Evolutionary conservation across 2,797 vertebrate species (phyloP), one percentile per base, ranked within the genome.

Genomic region (Typhlichthys eigenmanni): DNA sequence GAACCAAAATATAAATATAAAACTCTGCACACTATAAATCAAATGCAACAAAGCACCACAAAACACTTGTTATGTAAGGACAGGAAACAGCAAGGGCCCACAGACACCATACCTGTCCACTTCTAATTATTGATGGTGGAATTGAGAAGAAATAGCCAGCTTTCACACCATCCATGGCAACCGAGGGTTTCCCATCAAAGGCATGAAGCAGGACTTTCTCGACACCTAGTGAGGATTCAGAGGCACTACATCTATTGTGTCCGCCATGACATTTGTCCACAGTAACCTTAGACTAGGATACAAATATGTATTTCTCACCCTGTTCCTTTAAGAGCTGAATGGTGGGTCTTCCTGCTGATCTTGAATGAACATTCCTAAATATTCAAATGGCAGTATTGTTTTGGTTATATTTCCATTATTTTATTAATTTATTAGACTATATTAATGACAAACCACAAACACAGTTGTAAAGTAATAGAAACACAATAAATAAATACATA

Each of bases 131-230:
- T 8, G 96, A 98, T 2, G 97, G 96, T 32, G 97, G 98, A 60
- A 99, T 94, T 13, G 97, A 99, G 77, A 99, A 99, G 79, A 82
- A 98, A 80, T 94, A 99, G 4, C 98, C 98, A 32, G 95, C 95
- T 76, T 87, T 94, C 13, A 98, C 94, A 46, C 95, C 98, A 80
- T 98, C 96, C 96, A 98, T 93, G 0, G 97, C 98, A 50, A 95
- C 95, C 1, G 96, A 95, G 0, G 95, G 95, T 74, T 94, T 96
- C 43, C 98, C 98, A 58, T 99, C 98, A 82, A 99, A 99, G 0
- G 98, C 98, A 58, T 99, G 98, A 51, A 99, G 95, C 66, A 99
- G 88, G 6, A 93, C 96, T 71, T 90, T 95, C 14, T 95, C 81
- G 61, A 95, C 96, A 72, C 93, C 98, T 99, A 68, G 57, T 74